Evolutionary conservation across 2,113 vertebrate species (phyloP), one percentile per base, ranked within the genome.

Genomic region (Talpa occidentalis): DNA sequence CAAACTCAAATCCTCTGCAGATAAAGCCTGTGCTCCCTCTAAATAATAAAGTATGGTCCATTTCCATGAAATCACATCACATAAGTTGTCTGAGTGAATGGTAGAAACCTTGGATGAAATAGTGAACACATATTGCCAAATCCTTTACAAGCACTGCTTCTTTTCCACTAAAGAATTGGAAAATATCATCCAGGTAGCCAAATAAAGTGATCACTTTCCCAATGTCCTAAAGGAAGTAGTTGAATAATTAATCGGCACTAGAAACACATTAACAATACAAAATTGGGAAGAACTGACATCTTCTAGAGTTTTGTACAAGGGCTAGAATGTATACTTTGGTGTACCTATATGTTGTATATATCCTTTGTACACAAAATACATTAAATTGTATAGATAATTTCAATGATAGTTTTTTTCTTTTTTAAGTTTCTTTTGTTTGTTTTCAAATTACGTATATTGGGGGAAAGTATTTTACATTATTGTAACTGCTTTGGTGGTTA

Each of bases 231-330:
- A 95, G 62, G 77, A 93, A 76, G 22, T 93, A 69, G 10, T 24
- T 97, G 60, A 95, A 85, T 92, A 77, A 88, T 94, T 93, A 88
- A 79, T 79, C 76, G 22, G 56, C 3, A 54, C 11, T 64, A 95
- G 67, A 37, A 86, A 90, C 92, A 42, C 16, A 77, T 70, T 60
- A 64, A 69, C 44, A 79, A 40, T 74, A n/a, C n/a, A 88, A 69
- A 26, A 90, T 8, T 44, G 21, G 79, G 4, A 93, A 86, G 24
- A 91, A 74, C 10, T 54, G 56, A 69, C 69, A 78, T 94, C 16
- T 30, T 82, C 22, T 44, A 22, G 5, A 66, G 21, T 19, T 74
- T 56, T 62, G 17, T 42, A 26, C 64, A 22, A 49, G 56, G 37
- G 54, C 26, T 87, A n/a, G 54, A 80, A 35, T 49, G 32, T 70